Conservation (phyloP, 2,797 vertebrate genomes). For the Aldrovandia affinis region DNA sequence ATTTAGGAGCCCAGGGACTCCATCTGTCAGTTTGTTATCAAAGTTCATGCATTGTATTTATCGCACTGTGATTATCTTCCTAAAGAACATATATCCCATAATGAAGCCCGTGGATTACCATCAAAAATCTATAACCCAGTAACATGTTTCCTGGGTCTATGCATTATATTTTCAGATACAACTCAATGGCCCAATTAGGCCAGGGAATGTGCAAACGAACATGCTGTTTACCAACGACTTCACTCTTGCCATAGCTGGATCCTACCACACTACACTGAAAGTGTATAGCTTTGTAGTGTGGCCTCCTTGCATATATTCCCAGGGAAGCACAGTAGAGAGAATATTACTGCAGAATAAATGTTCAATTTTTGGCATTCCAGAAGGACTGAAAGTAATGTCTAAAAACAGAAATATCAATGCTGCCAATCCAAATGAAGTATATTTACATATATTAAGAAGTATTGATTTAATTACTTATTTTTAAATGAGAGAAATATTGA, state of each 20-base stretch:
- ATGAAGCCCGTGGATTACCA: constrained; percentile 77
- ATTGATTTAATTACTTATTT: neutral
- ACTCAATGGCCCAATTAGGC: constrained; percentile 29
- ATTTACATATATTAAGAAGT: neutral
- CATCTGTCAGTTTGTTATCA: constrained; percentile 72
- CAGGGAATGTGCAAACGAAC: constrained; percentile 48
- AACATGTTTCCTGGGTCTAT: constrained; percentile 71
- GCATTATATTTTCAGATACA: constrained; percentile 72
- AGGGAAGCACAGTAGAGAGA: neutral
- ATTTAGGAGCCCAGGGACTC: constrained; percentile 68
- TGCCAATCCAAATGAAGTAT: neutral
- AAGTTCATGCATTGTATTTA: constrained; percentile 79
- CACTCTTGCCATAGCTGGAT: constrained; percentile 21
- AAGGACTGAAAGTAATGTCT: neutral
- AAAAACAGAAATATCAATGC: neutral
- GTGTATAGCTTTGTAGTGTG: neutral
- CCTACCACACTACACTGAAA: constrained; percentile 34
- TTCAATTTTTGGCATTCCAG: neutral
- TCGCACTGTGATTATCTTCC: constrained; percentile 72
- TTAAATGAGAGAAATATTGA: neutral
- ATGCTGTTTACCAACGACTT: constrained; percentile 38
- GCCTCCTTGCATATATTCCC: neutral
- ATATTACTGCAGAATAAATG: neutral
- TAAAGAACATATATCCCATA: constrained; percentile 79
- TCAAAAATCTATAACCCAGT: constrained; percentile 79